These are phyloP conservation scores for Molossus alvarezi DNA, from an alignment of 2,797 vertebrate species.

Conservation along the genomic window DNA sequence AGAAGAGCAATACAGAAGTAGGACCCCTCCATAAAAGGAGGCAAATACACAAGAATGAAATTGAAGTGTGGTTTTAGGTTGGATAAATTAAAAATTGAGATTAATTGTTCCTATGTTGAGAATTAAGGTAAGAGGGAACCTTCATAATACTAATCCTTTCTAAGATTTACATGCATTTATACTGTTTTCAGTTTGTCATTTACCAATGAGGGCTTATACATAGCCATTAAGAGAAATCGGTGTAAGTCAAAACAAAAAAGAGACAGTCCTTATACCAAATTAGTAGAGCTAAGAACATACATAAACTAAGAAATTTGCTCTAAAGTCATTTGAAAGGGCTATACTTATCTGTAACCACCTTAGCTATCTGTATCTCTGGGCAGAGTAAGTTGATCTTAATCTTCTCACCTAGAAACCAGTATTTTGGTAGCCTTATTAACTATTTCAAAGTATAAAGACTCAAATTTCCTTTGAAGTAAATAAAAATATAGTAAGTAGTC, in stretches of 20 bases:
- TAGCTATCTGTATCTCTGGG: not conserved
- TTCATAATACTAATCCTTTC: not conserved
- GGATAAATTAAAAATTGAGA: not conserved
- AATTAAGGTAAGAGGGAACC: not conserved
- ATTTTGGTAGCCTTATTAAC: slow-evolving; percentile 37
- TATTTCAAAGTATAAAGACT: not conserved
- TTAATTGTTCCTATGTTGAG: not conserved
- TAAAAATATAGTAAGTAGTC: not conserved
- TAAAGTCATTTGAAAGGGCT: not conserved
- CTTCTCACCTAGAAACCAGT: not conserved
- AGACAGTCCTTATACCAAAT: not conserved
- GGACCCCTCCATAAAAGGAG: not conserved
- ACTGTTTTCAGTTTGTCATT: slow-evolving; percentile 3
- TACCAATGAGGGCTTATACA: not conserved
- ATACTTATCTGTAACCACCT: not conserved
- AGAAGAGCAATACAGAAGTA: not conserved
- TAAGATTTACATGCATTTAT: not conserved
- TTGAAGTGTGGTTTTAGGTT: not conserved
- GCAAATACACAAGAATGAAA: not conserved
- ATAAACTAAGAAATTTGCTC: not conserved
- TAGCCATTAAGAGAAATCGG: slow-evolving; percentile 29
- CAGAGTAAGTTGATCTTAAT: not conserved
- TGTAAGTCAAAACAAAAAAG: not conserved
- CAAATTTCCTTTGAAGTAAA: slow-evolving; percentile 18
- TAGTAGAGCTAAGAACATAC: slow-evolving; percentile 4